Evolutionary conservation across 2,888 invertebrate genomes (phyloP), one percentile per base, ranked within the genome.

Genomic region (Drosophila villosipedis): DNA sequence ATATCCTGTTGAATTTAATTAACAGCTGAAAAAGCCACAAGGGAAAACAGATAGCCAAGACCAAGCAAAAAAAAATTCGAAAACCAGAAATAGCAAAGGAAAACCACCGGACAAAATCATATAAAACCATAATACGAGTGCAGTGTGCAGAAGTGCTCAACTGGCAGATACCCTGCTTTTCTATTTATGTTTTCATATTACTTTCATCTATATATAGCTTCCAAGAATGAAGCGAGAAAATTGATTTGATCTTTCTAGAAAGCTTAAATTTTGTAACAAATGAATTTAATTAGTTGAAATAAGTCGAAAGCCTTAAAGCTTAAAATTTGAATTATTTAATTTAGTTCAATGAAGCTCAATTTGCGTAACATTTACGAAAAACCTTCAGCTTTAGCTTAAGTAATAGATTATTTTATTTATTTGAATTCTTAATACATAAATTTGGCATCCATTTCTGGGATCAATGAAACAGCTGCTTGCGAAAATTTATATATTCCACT

Each of bases 1-100:
- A 68, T n/a, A 43, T n/a, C 25, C 53, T 87, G 90, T 82, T 82
- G 88, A 89, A 85, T 85, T 85, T 89, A 85, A 85, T 85, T 85
- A 85, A 89, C 85, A 89, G 90, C 67, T 71, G 80, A 62, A 76
- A 83, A 70, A 75, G 80, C 73, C 72, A 69, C 75, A 57, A 43
- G 72, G 69, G 74, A 78, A 75, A 64, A 62, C 61, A 50, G 71
- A 55, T 37, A 64, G 50, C 52, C 25, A 61, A 74, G 66, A 68
- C 49, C 33, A 65, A 64, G 58, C 10, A 16, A 76, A 70, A 62
- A 70, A 62, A 25, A 25, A 47, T 47, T 25, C 22, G 9, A 53
- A 59, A 43, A 55, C 57, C 25, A 47, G n/a, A 53, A 43, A 43
- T 22, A 63, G 58, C 47, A 7, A 53, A 73, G 31, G 53, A 35